These are phyloP conservation scores for Rhagoletis zephyria DNA, from an alignment of 1,140 invertebrate species.

Conservation along the genomic window DNA sequence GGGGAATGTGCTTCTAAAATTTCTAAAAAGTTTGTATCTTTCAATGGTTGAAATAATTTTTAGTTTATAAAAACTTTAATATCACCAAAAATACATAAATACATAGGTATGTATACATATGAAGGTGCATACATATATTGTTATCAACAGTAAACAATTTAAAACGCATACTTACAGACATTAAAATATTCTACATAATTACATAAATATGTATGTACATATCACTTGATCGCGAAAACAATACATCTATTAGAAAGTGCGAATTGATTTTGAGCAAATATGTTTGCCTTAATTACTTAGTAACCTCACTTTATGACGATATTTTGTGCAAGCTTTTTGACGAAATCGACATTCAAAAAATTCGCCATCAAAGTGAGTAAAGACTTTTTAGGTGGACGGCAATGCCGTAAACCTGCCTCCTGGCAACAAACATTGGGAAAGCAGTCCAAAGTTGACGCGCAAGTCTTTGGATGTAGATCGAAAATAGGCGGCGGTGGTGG, in stretches of 20 bases:
- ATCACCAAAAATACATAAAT: slow-evolving; percentile 28
- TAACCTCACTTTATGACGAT: slow-evolving; percentile 69
- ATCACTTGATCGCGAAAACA: slow-evolving; percentile 44
- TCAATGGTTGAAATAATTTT: background rate
- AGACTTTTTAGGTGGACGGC: slow-evolving; percentile 80
- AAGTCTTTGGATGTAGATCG: slow-evolving; percentile 80
- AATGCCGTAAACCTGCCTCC: slow-evolving; percentile 79
- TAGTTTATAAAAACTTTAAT: slow-evolving; percentile 1
- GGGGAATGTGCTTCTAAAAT: no score
- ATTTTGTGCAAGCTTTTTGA: slow-evolving; percentile 70
- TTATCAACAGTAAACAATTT: no score
- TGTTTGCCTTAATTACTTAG: background rate
- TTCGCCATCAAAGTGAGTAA: slow-evolving; percentile 78
- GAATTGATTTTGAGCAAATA: slow-evolving; percentile 2
- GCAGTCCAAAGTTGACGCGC: slow-evolving; percentile 80
- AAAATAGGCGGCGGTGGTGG: slow-evolving; percentile 78
- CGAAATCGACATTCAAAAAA: slow-evolving; percentile 73
- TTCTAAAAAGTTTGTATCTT: no score
- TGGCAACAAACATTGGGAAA: slow-evolving; percentile 85
- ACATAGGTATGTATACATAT: background rate
- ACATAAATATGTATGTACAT: slow-evolving; percentile 37
- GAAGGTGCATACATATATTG: slow-evolving; percentile 20
- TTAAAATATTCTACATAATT: background rate
- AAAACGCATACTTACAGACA: background rate
- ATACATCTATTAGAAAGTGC: slow-evolving; percentile 46